Evolutionary conservation across 2,113 vertebrate species (phyloP).

Genomic region (Gambusia affinis): DNA sequence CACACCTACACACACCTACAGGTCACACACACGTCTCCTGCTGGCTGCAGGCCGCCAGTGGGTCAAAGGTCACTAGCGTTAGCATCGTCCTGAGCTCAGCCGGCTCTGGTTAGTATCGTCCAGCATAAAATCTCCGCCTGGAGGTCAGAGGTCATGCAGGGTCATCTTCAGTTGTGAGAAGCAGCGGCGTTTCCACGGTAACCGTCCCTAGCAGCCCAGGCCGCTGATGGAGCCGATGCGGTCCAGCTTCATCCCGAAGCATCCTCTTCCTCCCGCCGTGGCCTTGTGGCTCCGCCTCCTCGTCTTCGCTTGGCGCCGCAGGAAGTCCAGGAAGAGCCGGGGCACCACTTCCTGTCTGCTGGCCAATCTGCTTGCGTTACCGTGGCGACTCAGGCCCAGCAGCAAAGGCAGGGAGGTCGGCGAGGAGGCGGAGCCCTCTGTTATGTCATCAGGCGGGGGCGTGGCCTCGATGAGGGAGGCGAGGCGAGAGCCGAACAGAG

Average conservation of each 20-base stretch:
- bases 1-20: too few species aligned
- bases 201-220: slow-evolving; percentile 75
- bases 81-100: too few species aligned
- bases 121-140: slow-evolving; percentile 21
- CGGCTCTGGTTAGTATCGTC: slow-evolving; percentile 18
- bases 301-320: slow-evolving; percentile 67
- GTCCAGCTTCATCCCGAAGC: slow-evolving; percentile 86
- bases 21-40: slow-evolving; percentile 25
- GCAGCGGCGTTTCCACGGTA: not conserved
- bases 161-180: not conserved
- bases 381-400: not conserved
- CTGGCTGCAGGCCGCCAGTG: slow-evolving; percentile 46
- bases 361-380: not conserved
- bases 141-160: slow-evolving; percentile 45
- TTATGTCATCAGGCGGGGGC: slow-evolving; percentile 49
- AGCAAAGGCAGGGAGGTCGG: not conserved
- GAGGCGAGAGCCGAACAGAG: slow-evolving; percentile 73
- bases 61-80: slow-evolving; percentile 34
- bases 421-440: slow-evolving; percentile 54
- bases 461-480: slow-evolving; percentile 63
- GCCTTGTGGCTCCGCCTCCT: slow-evolving; percentile 74
- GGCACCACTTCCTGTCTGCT: slow-evolving; percentile 27
- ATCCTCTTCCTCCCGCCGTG: slow-evolving; percentile 70
- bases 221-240: slow-evolving; percentile 84
- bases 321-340: slow-evolving; percentile 69